Conservation (phyloP, 1,140 invertebrate species). For the Thaumatotibia leucotreta region DNA sequence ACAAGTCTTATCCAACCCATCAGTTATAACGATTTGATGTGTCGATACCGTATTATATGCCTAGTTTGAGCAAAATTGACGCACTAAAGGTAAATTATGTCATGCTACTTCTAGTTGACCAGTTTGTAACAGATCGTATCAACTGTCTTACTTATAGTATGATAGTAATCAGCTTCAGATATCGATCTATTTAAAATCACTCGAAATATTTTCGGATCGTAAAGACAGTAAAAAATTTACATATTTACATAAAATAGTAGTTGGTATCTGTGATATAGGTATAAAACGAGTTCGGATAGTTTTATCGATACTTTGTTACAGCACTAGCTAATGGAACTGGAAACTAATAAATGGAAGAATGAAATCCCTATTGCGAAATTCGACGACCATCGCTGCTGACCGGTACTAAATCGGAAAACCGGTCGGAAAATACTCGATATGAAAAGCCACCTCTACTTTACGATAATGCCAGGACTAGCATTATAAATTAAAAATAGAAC, state of each 20-base stretch:
- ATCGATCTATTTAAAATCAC: not conserved
- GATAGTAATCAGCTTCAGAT: not conserved
- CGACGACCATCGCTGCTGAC: constrained; percentile 24
- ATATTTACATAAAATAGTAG: not conserved
- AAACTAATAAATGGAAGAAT: constrained; percentile 28
- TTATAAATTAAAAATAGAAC: constrained; percentile 5
- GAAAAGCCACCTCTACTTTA: constrained; percentile 5
- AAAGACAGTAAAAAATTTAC: not conserved
- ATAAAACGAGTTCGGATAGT: not conserved
- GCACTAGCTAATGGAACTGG: constrained; percentile 8
- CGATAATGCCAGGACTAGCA: not conserved
- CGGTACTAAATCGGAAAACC: constrained; percentile 19
- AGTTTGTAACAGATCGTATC: not conserved
- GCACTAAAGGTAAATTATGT: not conserved
- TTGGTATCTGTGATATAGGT: not conserved
- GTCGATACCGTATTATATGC: too few relatives aligned
- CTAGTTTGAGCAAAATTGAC: not conserved
- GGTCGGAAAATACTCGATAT: constrained; percentile 22
- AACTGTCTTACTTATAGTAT: not conserved
- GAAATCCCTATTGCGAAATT: constrained; percentile 37
- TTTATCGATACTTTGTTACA: not conserved
- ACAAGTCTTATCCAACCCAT: too few relatives aligned
- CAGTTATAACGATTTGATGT: too few relatives aligned
- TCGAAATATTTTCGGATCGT: not conserved
- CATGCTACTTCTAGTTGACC: not conserved